phyloP scores from a whole-genome alignment of 2,113 vertebrate species.

The Lota lota region DNA sequence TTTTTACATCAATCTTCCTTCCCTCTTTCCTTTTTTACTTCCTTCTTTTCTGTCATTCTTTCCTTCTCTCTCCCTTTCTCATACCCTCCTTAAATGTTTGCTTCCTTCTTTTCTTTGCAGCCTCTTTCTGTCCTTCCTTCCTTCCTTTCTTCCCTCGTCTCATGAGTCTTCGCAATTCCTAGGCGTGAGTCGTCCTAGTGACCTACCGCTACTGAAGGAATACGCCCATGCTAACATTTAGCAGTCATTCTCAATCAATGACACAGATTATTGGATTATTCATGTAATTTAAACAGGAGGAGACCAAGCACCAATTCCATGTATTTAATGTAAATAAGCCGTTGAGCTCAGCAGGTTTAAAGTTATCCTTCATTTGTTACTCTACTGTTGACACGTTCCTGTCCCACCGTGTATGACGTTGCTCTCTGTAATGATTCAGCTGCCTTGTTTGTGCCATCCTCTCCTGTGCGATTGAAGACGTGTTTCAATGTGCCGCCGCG shows the following conservation, averaged over 20 bases:
- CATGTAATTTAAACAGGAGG: too few relatives aligned
- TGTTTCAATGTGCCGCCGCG: slow-evolving; percentile 20
- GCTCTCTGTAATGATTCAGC: neutral
- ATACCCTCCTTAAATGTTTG: too few relatives aligned
- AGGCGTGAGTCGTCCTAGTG: slow-evolving; percentile 1
- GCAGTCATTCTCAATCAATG: neutral
- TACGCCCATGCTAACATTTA: neutral
- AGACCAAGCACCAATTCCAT: neutral
- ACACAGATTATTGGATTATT: too few relatives aligned
- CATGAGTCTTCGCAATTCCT: slow-evolving; percentile 36
- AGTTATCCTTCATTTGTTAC: neutral
- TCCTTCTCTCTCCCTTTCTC: too few relatives aligned
- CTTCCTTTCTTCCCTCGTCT: slow-evolving; percentile 4
- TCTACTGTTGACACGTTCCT: neutral
- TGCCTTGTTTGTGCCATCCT: slow-evolving; percentile 12
- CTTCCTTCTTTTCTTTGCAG: too few relatives aligned
- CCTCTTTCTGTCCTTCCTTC: too few relatives aligned
- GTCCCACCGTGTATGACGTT: slow-evolving; percentile 10
- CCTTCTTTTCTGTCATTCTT: too few relatives aligned
- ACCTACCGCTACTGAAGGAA: neutral
- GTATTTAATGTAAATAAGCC: neutral
- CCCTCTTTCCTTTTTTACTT: too few relatives aligned
- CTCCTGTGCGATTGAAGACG: slow-evolving; percentile 35
- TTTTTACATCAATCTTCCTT: too few relatives aligned
- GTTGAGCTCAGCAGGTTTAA: slow-evolving; percentile 18